Base-by-base conservation (phyloP, 2,113 vertebrate species). In the Delphinus delphis region DNA sequence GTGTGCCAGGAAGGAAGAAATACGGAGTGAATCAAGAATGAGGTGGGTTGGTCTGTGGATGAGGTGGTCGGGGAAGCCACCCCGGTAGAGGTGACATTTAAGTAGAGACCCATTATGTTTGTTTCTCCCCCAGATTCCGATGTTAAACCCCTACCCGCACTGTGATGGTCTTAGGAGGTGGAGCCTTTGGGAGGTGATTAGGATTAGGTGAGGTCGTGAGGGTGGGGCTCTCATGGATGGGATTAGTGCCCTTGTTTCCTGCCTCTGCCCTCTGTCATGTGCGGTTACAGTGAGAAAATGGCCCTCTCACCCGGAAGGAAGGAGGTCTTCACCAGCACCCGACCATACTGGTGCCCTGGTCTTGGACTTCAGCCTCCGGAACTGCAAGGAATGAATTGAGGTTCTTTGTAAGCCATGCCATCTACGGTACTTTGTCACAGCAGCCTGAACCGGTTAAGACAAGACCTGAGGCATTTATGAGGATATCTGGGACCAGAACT, bases 131-230 rank as follows among this genome's bases (percentile, higher is more conserved):
- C 8, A 13, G 28, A 12, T 77, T 55, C n/a, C 2, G 20, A 0
- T 33, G 26, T 44, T 55, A 60, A 38, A 41, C 65, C n/a, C 44
- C 23, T 4, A 1, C 23, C 36, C 3, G 0, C 23, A 25, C 0
- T 7, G 28, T 33, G 36, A 20, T 28, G 47, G 71, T 26, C 7
- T 33, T n/a, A n/a, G 53, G 82, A 93, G 62, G 12, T 17, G 60
- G 3, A 17, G 14, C 47, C 28, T 67, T 41, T 20, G 28, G 71
- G 82, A 67, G 47, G 21, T 58, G 60, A 14, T 25, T 18, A 36
- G 58, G 58, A 18, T 65, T 74, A 14, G 33, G 2, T 84, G 33
- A 92, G 41, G 28, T 33, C 38, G 0, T 81, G 63, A 25, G 7
- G 70, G 25, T 50, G 3, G 55, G 41, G 55, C 41, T 15, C 25